Evolutionary conservation across 2,888 invertebrate species (phyloP).

Genomic region (Disparrhopalites patrizii): DNA sequence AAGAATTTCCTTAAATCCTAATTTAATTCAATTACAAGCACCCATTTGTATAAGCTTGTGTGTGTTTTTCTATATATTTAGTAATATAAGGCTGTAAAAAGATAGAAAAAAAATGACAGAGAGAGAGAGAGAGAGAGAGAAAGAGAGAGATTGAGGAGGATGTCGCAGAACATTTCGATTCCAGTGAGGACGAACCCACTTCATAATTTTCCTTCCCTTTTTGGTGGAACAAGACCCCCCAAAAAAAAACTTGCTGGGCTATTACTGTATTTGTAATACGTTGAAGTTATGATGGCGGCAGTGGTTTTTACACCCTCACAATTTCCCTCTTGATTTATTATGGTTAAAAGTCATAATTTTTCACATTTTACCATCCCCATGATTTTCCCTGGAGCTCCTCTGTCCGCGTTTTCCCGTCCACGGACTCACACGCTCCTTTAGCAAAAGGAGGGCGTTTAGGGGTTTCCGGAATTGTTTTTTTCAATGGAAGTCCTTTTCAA

Average conservation of each 20-base stretch:
- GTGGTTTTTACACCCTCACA: not conserved
- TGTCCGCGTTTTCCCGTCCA: not conserved
- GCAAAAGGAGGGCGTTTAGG: too few species aligned
- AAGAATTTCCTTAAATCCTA: conserved; percentile 22
- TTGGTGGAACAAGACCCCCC: not conserved
- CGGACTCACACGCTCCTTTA: not conserved
- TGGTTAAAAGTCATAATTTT: conserved; percentile 4
- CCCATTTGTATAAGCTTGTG: too few species aligned
- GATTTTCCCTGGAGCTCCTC: not conserved
- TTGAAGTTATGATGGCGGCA: too few species aligned
- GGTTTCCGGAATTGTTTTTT: too few species aligned
- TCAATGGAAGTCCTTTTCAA: too few species aligned
- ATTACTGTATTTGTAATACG: too few species aligned
- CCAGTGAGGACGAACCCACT: too few species aligned
- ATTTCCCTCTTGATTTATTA: conserved; percentile 1
- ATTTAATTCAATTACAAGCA: conserved; percentile 27
- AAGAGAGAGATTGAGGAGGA: conserved; percentile 14
- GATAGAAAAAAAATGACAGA: too few species aligned
- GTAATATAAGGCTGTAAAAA: too few species aligned
- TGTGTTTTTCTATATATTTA: too few species aligned
- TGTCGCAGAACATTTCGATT: conserved; percentile 24
- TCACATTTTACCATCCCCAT: not conserved
- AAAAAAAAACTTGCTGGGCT: conserved; percentile 2
- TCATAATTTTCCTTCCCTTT: too few species aligned
- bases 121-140: too few species aligned